phyloP scores from a whole-genome alignment of 2,888 invertebrate species.

The Pterostichus niger region DNA sequence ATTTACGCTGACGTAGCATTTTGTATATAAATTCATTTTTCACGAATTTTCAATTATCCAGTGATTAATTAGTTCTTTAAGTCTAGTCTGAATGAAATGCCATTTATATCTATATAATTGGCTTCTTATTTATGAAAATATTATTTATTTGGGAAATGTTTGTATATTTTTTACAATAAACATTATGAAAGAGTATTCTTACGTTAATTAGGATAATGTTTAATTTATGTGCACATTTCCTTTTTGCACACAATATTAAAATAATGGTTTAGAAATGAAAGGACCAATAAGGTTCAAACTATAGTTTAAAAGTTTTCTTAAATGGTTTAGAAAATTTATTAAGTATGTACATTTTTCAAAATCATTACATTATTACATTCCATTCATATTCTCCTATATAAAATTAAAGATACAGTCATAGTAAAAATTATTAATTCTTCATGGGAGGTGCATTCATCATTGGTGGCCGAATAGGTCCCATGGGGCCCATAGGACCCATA shows the following conservation, averaged over 20 bases:
- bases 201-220: not conserved
- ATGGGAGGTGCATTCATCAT: slow-evolving; percentile 86
- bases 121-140: slow-evolving; percentile 65
- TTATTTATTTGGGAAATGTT: slow-evolving; percentile 66
- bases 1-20: not conserved
- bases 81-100: slow-evolving; percentile 69
- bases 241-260: not conserved
- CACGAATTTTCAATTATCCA: slow-evolving; percentile 24
- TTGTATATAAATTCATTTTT: slow-evolving; percentile 49
- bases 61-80: slow-evolving; percentile 73
- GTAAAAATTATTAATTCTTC: slow-evolving; percentile 74
- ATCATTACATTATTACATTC: slow-evolving; percentile 52
- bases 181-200: not conserved
- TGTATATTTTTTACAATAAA: slow-evolving; percentile 65
- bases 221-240: not conserved
- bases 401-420: not conserved
- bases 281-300: no score
- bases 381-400: slow-evolving; percentile 35
- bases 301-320: no score
- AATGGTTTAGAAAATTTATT: slow-evolving; percentile 36
- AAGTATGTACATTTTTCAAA: slow-evolving; percentile 36
- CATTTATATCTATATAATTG: slow-evolving; percentile 60
- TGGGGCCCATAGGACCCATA: slow-evolving; percentile 85
- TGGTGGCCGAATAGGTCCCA: slow-evolving; percentile 87
- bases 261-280: not conserved